These are phyloP conservation scores for Otus sunia DNA, from an alignment of 2,113 vertebrate genomes.

Conservation along the genomic window DNA sequence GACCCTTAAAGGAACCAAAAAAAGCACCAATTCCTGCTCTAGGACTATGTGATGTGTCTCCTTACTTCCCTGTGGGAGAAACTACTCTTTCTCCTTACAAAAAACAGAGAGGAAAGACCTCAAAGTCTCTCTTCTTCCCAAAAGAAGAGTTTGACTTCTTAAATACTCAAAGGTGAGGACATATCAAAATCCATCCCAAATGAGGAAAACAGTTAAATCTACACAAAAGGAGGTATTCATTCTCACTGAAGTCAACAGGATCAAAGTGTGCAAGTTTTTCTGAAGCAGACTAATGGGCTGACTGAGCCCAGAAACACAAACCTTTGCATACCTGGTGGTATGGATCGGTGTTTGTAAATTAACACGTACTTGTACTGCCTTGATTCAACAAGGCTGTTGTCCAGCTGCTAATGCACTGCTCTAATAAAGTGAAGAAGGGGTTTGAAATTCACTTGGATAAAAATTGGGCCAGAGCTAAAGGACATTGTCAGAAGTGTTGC, in stretches of 20 bases:
- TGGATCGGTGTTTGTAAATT: not conserved
- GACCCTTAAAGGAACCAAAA: not conserved
- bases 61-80: not conserved
- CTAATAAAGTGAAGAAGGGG: not conserved
- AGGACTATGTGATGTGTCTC: accelerated
- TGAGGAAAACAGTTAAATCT: not conserved
- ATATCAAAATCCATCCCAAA: not conserved
- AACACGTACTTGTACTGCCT: not conserved
- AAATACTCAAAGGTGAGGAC: not conserved
- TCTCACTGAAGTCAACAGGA: not conserved
- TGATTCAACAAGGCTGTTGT: not conserved
- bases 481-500: not conserved
- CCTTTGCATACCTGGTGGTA: not conserved
- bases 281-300: accelerated
- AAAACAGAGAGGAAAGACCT: not conserved
- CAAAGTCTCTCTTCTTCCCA: not conserved
- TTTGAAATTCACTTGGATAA: not conserved
- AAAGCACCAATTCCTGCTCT: not conserved
- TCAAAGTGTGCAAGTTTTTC: not conserved
- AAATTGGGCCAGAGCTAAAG: not conserved
- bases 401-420: not conserved
- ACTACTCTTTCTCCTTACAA: not conserved
- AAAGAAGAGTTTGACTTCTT: not conserved
- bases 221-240: not conserved
- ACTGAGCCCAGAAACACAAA: not conserved